A percentile compares a stretch with the other conserved stretches of the same genome.
Evolutionary conservation across 2,113 vertebrate species (phyloP).

Genomic region (Cebus imitator): DNA sequence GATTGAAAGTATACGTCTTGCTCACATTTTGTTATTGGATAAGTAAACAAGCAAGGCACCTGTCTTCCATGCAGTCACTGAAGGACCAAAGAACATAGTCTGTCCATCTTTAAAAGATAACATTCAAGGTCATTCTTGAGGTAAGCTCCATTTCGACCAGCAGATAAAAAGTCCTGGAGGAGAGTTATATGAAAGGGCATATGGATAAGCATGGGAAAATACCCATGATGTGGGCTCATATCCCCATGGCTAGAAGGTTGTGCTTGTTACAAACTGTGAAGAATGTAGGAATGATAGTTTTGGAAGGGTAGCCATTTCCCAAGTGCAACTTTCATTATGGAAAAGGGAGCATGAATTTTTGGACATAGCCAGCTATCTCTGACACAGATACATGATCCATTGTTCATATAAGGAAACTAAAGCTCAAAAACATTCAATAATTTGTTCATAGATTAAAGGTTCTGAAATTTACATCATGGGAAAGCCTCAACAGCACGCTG

Average conservation of each 20-base stretch:
- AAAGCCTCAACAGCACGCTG: background rate
- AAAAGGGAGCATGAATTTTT: background rate
- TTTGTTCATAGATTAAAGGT: background rate
- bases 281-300: background rate
- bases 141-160: background rate
- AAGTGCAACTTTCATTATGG: background rate
- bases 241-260: background rate
- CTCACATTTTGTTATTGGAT: background rate
- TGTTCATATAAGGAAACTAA: background rate
- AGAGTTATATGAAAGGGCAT: background rate
- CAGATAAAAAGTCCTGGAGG: background rate
- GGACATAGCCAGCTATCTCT: background rate
- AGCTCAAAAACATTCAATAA: background rate
- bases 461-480: background rate
- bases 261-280: background rate
- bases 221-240: background rate
- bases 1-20: background rate
- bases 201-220: no score
- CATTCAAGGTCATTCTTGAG: background rate
- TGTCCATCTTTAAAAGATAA: background rate
- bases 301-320: fast-evolving
- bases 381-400: background rate
- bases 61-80: background rate
- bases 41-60: background rate
- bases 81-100: background rate